Conservation (phyloP, 2,888 invertebrate genomes). For the Netelia virgata region DNA sequence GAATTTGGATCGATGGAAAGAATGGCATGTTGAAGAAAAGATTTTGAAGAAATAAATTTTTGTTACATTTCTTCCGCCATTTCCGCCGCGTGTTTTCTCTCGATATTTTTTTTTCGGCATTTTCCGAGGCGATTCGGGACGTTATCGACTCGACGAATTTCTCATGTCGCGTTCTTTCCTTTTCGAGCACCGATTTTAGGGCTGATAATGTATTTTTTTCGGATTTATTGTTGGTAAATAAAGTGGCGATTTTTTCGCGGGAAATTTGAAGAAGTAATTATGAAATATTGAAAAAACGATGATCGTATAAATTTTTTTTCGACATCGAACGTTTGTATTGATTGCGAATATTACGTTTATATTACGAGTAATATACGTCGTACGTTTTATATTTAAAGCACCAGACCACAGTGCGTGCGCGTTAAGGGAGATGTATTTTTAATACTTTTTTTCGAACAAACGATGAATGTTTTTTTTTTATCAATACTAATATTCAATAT, state of each 20-base stretch:
- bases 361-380: neutral
- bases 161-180: conserved; percentile 44
- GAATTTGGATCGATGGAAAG: no score
- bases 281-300: neutral
- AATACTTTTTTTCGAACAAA: no score
- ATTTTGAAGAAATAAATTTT: neutral
- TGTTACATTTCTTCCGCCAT: conserved; percentile 53
- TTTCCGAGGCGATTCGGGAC: conserved; percentile 54
- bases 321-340: neutral
- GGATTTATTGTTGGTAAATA: no score
- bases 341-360: no score
- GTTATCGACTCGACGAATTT: conserved; percentile 40
- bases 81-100: conserved; percentile 49
- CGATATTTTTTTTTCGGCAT: conserved; percentile 54
- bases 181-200: conserved; percentile 48
- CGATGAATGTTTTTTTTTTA: no score
- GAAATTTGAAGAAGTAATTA: neutral
- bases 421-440: no score
- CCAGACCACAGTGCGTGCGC: no score
- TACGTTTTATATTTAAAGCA: conserved; percentile 3
- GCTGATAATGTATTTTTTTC: conserved; percentile 47
- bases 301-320: neutral
- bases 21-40: no score
- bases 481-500: no score
- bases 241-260: neutral